These are phyloP conservation scores for Agrotis segetum DNA, from an alignment of 2,888 invertebrate species.

Conservation along the genomic window DNA sequence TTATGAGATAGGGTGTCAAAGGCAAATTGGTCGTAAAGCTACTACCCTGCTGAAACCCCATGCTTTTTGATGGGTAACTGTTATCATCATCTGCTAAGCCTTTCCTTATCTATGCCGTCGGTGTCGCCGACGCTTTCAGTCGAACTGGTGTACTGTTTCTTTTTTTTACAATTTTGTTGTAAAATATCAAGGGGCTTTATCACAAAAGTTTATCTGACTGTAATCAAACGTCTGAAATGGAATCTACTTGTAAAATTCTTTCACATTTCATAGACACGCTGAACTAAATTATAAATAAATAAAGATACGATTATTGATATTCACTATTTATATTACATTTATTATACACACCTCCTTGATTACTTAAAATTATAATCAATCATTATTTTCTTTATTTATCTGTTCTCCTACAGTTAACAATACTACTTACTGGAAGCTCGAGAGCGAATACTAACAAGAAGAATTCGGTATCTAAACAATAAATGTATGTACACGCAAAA, in stretches of 20 bases:
- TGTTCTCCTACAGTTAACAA: not conserved
- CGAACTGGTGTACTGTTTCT: too few species aligned
- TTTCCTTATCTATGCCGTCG: too few species aligned
- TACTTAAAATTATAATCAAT: conserved; percentile 8
- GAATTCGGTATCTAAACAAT: conserved; percentile 19
- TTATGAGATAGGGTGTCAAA: conserved; percentile 1
- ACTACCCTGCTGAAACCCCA: too few species aligned
- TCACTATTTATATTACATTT: not conserved
- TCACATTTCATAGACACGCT: not conserved
- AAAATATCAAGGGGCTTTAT: too few species aligned
- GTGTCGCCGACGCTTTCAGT: too few species aligned
- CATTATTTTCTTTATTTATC: not conserved
- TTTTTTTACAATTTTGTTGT: not conserved
- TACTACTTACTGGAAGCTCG: conserved; percentile 12
- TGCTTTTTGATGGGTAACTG: not conserved
- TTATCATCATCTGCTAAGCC: not conserved
- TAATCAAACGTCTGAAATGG: not conserved
- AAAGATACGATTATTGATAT: conserved; percentile 11
- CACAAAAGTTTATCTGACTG: too few species aligned
- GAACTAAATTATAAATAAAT: conserved; percentile 1
- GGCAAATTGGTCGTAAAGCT: not conserved
- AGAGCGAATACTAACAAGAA: not conserved
- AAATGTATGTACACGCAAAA: conserved; percentile 36
- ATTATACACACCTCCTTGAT: too few species aligned
- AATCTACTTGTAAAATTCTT: not conserved